Conservation (phyloP, 2,888 invertebrate genomes). For the Drosophila nr. medialis region DNA sequence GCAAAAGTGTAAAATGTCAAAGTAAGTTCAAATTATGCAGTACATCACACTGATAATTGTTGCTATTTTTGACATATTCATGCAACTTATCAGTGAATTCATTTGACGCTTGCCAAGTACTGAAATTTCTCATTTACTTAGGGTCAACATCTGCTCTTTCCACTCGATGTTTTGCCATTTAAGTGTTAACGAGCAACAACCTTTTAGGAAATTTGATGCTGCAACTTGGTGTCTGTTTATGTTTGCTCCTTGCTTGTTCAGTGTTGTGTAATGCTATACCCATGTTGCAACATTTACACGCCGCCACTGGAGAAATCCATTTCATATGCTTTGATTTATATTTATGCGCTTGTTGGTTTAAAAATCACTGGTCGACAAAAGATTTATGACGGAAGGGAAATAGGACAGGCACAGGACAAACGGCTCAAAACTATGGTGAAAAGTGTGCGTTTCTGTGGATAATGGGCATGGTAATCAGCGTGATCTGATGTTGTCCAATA, state of each 20-base stretch:
- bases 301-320: slow-evolving; percentile 57
- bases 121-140: neutral
- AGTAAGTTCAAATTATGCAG: neutral
- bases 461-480: slow-evolving; percentile 64
- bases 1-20: neutral
- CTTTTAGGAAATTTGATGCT: slow-evolving; percentile 43
- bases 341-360: slow-evolving; percentile 58
- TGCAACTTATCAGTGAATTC: neutral
- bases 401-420: slow-evolving; percentile 22
- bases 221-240: neutral
- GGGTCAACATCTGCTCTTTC: neutral
- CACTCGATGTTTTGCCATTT: slow-evolving; percentile 2
- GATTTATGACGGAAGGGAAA: slow-evolving; percentile 55
- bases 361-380: slow-evolving; percentile 39
- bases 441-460: slow-evolving; percentile 27
- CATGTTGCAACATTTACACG: slow-evolving; percentile 21
- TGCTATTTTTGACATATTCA: neutral
- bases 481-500: slow-evolving; percentile 36
- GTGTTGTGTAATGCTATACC: slow-evolving; percentile 50
- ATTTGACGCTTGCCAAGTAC: neutral
- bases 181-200: slow-evolving; percentile 17
- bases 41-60: neutral
- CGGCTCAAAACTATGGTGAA: slow-evolving; percentile 35
- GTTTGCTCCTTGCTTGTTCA: slow-evolving; percentile 12
- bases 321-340: slow-evolving; percentile 64